Percentiles rank a stretch among this genome's conserved stretches.
Conservation (phyloP, 1,140 invertebrate genomes). For the Ceratitis capitata region DNA sequence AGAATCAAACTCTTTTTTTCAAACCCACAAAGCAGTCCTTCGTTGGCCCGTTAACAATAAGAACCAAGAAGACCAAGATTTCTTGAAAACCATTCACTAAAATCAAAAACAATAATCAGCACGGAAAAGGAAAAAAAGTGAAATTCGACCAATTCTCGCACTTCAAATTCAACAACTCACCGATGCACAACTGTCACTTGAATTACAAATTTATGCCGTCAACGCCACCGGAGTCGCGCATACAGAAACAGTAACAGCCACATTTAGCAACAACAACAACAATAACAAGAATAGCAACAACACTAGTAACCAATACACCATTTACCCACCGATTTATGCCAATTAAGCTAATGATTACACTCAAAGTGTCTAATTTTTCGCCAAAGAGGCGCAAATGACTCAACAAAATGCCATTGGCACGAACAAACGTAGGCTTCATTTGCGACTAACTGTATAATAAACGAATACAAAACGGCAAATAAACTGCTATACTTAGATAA, state of each 20-base stretch:
- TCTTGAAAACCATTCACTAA: neutral
- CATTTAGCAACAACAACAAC: no score
- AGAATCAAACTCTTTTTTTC: no score
- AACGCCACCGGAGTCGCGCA: neutral
- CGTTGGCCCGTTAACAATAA: no score
- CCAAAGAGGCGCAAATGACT: slow-evolving; percentile 37
- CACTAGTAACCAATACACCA: neutral
- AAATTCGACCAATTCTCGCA: neutral
- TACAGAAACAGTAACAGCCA: no score
- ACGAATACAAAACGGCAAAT: slow-evolving; percentile 9
- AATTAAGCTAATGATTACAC: slow-evolving; percentile 38
- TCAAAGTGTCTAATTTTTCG: slow-evolving; percentile 26
- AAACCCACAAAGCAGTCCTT: no score
- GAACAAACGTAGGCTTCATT: slow-evolving; percentile 5
- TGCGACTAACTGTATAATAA: slow-evolving; percentile 26
- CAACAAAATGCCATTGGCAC: slow-evolving; percentile 29
- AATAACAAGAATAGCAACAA: no score
- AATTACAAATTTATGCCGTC: slow-evolving; percentile 23
- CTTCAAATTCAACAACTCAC: neutral
- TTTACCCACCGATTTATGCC: slow-evolving; percentile 9
- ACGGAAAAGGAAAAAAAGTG: no score
- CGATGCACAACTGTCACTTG: slow-evolving; percentile 7
- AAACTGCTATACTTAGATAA: slow-evolving; percentile 2
- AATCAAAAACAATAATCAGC: neutral
- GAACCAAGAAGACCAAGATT: no score